Evolutionary conservation across 2,797 vertebrate genomes (phyloP).

Genomic region (Buphagus erythrorhynchus): DNA sequence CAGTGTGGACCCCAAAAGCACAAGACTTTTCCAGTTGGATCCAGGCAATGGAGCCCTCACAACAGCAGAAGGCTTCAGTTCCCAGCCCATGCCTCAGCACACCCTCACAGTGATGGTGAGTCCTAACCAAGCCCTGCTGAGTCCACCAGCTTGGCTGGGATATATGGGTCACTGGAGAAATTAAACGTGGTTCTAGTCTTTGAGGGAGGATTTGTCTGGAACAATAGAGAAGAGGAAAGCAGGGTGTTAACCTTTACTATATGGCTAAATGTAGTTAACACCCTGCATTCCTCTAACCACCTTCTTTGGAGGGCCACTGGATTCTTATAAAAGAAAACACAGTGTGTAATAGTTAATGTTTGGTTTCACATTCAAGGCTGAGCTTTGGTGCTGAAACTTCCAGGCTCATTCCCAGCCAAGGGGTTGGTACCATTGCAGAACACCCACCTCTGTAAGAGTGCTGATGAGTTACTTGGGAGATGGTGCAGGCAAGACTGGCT

Average conservation of each 20-base stretch:
- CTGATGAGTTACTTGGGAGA: background rate
- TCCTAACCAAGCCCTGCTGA: background rate
- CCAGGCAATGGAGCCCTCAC: conserved; percentile 87
- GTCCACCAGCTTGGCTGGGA: background rate
- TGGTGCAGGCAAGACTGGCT: background rate
- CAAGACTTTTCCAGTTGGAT: conserved; percentile 90
- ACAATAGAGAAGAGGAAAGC: background rate
- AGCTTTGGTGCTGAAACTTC: background rate
- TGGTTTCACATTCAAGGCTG: background rate
- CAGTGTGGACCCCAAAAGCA: conserved; percentile 85
- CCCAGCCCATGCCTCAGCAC: conserved; percentile 82
- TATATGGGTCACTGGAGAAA: background rate
- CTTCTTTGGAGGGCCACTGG: background rate
- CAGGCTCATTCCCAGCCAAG: background rate
- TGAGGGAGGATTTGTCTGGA: background rate
- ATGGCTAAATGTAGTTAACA: background rate
- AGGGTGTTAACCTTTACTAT: background rate
- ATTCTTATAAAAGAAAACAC: background rate
- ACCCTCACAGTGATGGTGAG: conserved; percentile 90
- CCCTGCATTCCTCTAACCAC: background rate
- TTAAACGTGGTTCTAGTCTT: background rate
- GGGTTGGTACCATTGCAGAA: background rate
- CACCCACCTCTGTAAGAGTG: background rate
- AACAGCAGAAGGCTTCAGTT: conserved; percentile 86
- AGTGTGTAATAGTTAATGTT: background rate